Evolutionary conservation across 2,113 vertebrate genomes (phyloP).

Genomic region (Syrrhaptes paradoxus): DNA sequence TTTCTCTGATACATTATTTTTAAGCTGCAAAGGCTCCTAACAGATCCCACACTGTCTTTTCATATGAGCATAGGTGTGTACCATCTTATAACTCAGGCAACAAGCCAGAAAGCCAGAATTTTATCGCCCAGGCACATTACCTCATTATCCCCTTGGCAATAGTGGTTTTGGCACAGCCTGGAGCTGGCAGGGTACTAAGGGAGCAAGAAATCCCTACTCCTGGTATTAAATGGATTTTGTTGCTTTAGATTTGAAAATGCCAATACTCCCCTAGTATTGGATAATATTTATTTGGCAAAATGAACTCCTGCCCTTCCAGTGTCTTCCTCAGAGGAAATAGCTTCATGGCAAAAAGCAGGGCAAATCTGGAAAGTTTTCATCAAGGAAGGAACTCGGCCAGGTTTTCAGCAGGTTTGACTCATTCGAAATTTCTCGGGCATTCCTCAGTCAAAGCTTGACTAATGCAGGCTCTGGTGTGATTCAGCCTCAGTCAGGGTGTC

Average conservation of each 20-base stretch:
- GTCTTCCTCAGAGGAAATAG: constrained; percentile 2
- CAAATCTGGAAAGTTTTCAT: constrained; percentile 31
- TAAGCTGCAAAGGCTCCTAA: neutral
- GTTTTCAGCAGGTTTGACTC: constrained; percentile 1
- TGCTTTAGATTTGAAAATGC: neutral
- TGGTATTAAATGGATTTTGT: neutral
- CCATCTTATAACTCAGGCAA: neutral
- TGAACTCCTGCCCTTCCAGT: neutral
- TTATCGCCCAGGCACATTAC: constrained; percentile 24
- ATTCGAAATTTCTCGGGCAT: neutral
- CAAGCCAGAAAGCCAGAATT: constrained; percentile 19
- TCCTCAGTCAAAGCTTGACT: constrained; percentile 48
- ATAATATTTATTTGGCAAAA: neutral
- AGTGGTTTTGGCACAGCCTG: constrained; percentile 24
- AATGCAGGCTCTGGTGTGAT: constrained; percentile 20
- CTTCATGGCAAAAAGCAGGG: neutral
- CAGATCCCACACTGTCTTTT: neutral
- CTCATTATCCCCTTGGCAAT: constrained; percentile 63
- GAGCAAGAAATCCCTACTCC: neutral
- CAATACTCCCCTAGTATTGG: neutral
- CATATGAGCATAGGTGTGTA: constrained; percentile 1
- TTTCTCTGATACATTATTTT: neutral
- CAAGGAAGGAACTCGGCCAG: constrained; percentile 7
- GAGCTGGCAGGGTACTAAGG: neutral
- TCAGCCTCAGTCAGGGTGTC: constrained; percentile 29